Conservation (phyloP, 2,113 vertebrate species). For the Rhinolophus sinicus region DNA sequence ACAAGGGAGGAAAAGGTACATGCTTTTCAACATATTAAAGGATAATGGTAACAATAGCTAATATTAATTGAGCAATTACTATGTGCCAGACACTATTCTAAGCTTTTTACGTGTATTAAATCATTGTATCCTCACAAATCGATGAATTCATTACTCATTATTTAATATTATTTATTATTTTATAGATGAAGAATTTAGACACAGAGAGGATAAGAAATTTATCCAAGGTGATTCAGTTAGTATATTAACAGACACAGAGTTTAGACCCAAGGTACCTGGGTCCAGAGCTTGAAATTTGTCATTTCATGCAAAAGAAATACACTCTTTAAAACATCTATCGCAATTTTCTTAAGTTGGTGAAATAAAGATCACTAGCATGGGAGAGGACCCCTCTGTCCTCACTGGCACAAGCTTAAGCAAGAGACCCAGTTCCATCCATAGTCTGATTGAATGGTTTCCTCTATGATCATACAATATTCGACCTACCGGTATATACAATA, state of each 20-base stretch:
- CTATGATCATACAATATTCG: not conserved
- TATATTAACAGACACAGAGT: not conserved
- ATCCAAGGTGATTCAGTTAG: not conserved
- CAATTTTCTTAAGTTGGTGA: not conserved
- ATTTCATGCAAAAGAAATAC: not conserved
- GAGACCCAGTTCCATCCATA: not conserved
- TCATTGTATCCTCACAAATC: not conserved
- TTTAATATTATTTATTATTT: constrained; percentile 25
- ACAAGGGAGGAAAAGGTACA: not conserved
- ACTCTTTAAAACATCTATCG: not conserved
- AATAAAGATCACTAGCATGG: not conserved
- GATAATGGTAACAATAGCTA: not conserved
- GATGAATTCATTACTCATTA: not conserved
- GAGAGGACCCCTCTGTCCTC: not conserved
- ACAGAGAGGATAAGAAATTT: not conserved
- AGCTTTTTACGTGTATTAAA: not conserved
- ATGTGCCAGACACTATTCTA: not conserved
- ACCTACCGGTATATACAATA: not conserved
- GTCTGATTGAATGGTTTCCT: not conserved
- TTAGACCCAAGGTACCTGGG: not conserved
- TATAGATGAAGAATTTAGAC: not conserved
- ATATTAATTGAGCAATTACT: not conserved
- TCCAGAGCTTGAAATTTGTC: constrained; percentile 29
- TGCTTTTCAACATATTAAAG: not conserved
- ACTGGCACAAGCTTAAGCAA: not conserved